Percentiles rank a stretch among this genome's conserved stretches.
Evolutionary conservation across 2,888 invertebrate genomes (phyloP).

Genomic region (Drosophila antonietae): DNA sequence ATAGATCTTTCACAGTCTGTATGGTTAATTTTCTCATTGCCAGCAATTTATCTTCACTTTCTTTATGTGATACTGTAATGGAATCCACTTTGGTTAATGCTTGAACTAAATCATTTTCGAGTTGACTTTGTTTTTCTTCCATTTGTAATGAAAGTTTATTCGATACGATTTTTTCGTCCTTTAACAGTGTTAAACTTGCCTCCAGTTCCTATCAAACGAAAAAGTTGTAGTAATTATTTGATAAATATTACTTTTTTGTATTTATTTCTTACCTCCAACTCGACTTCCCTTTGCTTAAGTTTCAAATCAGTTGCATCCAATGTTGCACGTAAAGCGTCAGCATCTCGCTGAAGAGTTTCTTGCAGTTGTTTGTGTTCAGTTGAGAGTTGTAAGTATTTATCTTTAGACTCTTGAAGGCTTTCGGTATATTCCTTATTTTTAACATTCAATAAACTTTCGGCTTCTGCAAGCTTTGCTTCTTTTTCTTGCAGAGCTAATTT

Average conservation of each 20-base stretch:
- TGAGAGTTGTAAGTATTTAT: slow-evolving; percentile 41
- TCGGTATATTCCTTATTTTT: slow-evolving; percentile 38
- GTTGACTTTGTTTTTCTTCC: slow-evolving; percentile 22
- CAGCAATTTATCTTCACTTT: slow-evolving; percentile 35
- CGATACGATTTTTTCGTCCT: slow-evolving; percentile 32
- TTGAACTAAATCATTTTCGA: slow-evolving; percentile 33
- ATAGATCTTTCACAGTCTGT: slow-evolving; percentile 57
- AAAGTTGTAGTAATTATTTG: neutral
- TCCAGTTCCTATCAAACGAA: slow-evolving; percentile 20
- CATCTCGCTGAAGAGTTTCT: slow-evolving; percentile 30
- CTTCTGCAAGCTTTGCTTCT: slow-evolving; percentile 30
- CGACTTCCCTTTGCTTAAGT: slow-evolving; percentile 46
- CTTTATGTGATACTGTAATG: slow-evolving; percentile 35
- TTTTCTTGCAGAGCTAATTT: slow-evolving; percentile 38
- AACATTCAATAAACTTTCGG: slow-evolving; percentile 32
- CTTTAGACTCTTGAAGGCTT: slow-evolving; percentile 40
- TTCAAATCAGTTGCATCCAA: slow-evolving; percentile 34
- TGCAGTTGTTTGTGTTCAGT: slow-evolving; percentile 38
- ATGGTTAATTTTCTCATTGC: slow-evolving; percentile 52
- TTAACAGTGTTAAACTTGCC: slow-evolving; percentile 15
- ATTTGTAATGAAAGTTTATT: slow-evolving; percentile 24
- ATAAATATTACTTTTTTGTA: neutral
- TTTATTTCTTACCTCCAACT: slow-evolving; percentile 38
- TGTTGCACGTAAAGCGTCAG: slow-evolving; percentile 13
- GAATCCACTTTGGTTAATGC: slow-evolving; percentile 33